These are phyloP conservation scores for Dioctria rufipes DNA, from an alignment of 2,888 invertebrate species.

Conservation along the genomic window DNA sequence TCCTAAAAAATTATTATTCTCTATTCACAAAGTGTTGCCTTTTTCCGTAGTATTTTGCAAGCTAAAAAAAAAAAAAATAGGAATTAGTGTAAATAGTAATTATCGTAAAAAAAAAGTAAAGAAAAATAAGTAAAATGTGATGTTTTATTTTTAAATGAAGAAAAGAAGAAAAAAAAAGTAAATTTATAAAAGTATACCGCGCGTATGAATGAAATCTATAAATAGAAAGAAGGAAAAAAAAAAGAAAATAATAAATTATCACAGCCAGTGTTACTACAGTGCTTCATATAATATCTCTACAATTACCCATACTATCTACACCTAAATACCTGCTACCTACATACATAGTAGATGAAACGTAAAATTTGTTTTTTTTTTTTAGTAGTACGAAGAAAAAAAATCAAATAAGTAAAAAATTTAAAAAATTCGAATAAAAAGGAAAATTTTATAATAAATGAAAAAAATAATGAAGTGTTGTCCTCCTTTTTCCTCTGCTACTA, in stretches of 20 bases:
- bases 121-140: constrained; percentile 50
- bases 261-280: constrained; percentile 20
- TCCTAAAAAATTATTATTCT: neutral
- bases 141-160: constrained; percentile 51
- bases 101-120: neutral
- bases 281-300: neutral
- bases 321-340: neutral
- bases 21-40: constrained; percentile 44
- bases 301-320: too few species aligned
- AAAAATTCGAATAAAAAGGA: neutral
- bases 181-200: neutral
- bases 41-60: constrained; percentile 10
- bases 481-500: constrained; percentile 25
- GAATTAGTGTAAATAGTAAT: constrained; percentile 25
- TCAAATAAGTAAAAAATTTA: neutral
- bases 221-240: constrained; percentile 25
- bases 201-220: constrained; percentile 48
- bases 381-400: neutral
- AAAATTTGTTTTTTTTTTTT: too few species aligned
- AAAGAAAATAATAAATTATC: neutral
- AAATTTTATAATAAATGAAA: constrained; percentile 19
- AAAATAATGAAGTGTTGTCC: constrained; percentile 45
- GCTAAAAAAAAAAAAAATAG: neutral
- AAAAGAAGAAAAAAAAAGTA: constrained; percentile 46
- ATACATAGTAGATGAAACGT: neutral